Evolutionary conservation across 30 jellyfish, hydroid and myxozoan species (phyloP).

Genomic region (Aurelia coerulea): DNA sequence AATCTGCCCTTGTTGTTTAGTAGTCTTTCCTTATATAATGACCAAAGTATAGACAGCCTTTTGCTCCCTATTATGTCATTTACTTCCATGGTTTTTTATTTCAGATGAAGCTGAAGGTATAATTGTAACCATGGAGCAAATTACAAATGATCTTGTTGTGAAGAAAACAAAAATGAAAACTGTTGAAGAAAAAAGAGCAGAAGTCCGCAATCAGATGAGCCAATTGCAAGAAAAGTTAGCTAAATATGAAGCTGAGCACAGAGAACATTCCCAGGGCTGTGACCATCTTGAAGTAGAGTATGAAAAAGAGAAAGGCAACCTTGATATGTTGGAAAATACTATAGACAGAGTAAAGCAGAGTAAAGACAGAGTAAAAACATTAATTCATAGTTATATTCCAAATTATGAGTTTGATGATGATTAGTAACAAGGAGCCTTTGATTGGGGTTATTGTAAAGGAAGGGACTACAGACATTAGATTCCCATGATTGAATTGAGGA

Average conservation of each 20-base stretch:
- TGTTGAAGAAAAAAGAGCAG: slow-evolving; percentile 33
- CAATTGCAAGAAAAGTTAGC: slow-evolving; percentile 37
- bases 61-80: too few species aligned
- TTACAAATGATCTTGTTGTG: slow-evolving; percentile 27
- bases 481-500: too few species aligned
- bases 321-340: slow-evolving; percentile 64
- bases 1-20: too few species aligned
- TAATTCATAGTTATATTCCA: slow-evolving; percentile 51
- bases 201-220: slow-evolving; percentile 12
- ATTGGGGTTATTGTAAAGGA: too few species aligned
- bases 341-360: slow-evolving; percentile 50
- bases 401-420: slow-evolving; percentile 51
- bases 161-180: slow-evolving; percentile 22
- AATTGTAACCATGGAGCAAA: slow-evolving; percentile 47
- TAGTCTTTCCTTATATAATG: too few species aligned
- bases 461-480: too few species aligned
- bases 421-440: not conserved
- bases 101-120: slow-evolving; percentile 59
- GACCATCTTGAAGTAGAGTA: slow-evolving; percentile 37
- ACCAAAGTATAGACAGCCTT: too few species aligned
- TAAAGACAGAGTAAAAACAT: slow-evolving; percentile 55
- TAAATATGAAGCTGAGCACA: slow-evolving; percentile 4
- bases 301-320: slow-evolving; percentile 45
- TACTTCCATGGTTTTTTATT: not conserved
- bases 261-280: slow-evolving; percentile 2